A percentile compares a stretch with the other conserved stretches of the same genome.
These are phyloP conservation scores for Smithornis capensis DNA, from an alignment of 2,113 vertebrate genomes.

Conservation along the genomic window DNA sequence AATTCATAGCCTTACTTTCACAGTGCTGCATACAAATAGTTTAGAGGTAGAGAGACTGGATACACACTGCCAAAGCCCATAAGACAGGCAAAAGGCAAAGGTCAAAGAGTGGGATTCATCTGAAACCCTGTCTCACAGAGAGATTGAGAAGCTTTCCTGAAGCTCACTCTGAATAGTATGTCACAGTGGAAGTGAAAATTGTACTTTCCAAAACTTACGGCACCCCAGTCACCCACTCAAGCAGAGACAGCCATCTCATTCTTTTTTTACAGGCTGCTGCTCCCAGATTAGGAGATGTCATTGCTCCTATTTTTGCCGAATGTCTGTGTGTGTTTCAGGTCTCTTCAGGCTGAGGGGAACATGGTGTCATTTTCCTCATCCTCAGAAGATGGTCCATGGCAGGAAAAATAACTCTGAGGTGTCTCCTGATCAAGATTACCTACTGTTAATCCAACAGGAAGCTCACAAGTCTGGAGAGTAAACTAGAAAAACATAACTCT, in stretches of 20 bases:
- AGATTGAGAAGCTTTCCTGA: not conserved
- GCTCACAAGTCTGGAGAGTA: not conserved
- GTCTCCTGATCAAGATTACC: not conserved
- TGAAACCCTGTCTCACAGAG: not conserved
- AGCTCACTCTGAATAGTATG: not conserved
- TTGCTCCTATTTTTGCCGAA: not conserved
- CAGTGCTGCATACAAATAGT: not conserved
- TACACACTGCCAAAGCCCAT: not conserved
- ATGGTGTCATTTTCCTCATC: not conserved
- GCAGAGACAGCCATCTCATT: accelerated
- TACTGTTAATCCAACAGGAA: not conserved
- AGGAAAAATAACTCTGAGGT: not conserved
- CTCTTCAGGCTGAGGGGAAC: not conserved
- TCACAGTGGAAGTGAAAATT: not conserved
- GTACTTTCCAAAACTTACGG: not conserved
- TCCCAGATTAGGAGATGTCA: not conserved
- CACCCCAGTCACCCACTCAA: not conserved
- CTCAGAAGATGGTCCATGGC: not conserved
- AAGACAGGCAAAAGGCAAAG: not conserved
- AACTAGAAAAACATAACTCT: not conserved
- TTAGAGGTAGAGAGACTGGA: not conserved
- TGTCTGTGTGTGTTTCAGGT: not conserved
- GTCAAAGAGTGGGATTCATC: not conserved
- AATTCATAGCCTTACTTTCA: not conserved
- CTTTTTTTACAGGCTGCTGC: not conserved